Base-by-base conservation (phyloP, 2,888 invertebrate species). In the Melanostoma mellinum region DNA sequence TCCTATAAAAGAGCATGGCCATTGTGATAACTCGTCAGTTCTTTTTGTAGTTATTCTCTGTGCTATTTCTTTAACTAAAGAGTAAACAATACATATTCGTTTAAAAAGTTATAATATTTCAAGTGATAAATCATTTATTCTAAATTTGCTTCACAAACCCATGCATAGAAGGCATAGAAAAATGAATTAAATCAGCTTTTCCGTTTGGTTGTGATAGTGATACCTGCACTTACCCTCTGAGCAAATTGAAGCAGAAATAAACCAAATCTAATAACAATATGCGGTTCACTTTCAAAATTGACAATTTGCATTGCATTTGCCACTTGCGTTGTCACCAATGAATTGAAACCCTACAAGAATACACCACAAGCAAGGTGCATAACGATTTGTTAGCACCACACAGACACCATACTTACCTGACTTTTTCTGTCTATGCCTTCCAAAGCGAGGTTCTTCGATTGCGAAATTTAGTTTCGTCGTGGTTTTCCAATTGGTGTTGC, bases 381-480 rank as follows among this genome's bases (percentile, higher is more conserved):
- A 74, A 69, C 80, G 40, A 75, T 80, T 80, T 80, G 80, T 80
- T 48, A 48, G 52, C 42, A 42, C 35, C 65, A 61, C 3, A 63
- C 63, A 63, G 63, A 63, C 72, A 67, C 75, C 52, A 20, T 20
- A 20, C 20, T 20, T 20, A 55, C 32, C 38, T 60, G 33, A 20
- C 20, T 36, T 53, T 35, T 53, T n/a, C 35, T 44, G 36, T 40
- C 35, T 42, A 20, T 20, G 48, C 63, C 63, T 35, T 63, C 55
- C 33, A 32, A 52, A 52, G 67, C 32, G 20, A 58, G 61, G 52
- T 60, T 74, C 55, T 74, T 69, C 67, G 55, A 79, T 84, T 79
- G 79, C 53, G 84, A 84, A 84, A 84, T 75, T 84, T 35, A 84
- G 79, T 84, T 84, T 79, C 36, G 55, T 75, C 71, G 79, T 67